A percentile compares a stretch with the other conserved stretches of the same genome.
phyloP scores from a whole-genome alignment of 2,888 invertebrate genomes.

The Chaetogeoica ovagalla region DNA sequence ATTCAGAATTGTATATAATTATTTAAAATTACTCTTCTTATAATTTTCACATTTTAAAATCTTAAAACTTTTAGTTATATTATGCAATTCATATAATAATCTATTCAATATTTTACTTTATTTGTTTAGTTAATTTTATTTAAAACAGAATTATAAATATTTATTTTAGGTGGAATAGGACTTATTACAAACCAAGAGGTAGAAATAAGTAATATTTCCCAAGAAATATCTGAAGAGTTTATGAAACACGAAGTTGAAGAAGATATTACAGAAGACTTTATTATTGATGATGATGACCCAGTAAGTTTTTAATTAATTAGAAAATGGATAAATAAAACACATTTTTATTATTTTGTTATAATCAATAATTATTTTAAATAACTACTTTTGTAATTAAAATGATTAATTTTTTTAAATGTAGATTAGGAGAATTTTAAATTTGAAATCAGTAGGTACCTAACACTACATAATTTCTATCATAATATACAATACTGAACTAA shows the following conservation, averaged over 20 bases:
- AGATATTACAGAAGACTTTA: slow-evolving; percentile 1
- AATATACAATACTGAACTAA: too few relatives aligned
- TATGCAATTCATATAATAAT: background rate
- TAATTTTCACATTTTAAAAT: too few relatives aligned
- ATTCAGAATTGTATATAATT: too few relatives aligned
- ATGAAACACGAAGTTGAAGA: slow-evolving; percentile 2
- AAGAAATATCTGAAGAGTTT: slow-evolving; percentile 31
- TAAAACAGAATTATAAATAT: background rate
- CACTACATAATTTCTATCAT: too few relatives aligned
- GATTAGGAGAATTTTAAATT: too few relatives aligned
- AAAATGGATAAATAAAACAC: background rate
- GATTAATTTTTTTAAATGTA: background rate
- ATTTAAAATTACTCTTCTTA: too few relatives aligned
- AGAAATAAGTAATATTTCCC: slow-evolving; percentile 31
- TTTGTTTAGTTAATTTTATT: background rate
- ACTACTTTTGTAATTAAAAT: background rate
- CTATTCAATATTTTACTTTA: background rate
- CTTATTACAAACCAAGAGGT: slow-evolving; percentile 39
- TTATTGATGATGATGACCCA: slow-evolving; percentile 27
- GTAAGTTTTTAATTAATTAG: slow-evolving; percentile 6
- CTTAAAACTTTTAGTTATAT: too few relatives aligned
- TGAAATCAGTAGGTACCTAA: too few relatives aligned
- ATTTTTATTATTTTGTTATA: background rate
- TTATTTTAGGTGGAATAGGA: slow-evolving; percentile 38
- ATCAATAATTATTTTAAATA: background rate